A percentile compares a stretch with the other conserved stretches of the same genome.
Evolutionary conservation across 2,888 invertebrate species (phyloP).

Genomic region (Silvanus unidentatus): DNA sequence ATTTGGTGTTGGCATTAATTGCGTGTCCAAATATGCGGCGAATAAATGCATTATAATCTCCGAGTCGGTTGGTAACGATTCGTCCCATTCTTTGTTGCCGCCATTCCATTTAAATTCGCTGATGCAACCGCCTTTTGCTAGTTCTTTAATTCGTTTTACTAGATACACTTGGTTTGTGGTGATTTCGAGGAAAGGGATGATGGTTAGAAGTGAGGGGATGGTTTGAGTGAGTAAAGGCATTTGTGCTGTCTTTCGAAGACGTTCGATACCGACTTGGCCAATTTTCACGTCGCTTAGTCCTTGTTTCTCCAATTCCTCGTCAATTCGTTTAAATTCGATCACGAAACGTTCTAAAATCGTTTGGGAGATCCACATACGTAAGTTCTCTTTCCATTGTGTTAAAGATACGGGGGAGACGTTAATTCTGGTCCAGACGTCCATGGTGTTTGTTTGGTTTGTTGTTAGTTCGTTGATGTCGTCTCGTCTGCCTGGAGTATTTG

Average conservation of each 20-base stretch:
- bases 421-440: constrained; percentile 56
- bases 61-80: constrained; percentile 79
- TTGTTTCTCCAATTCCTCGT: constrained; percentile 63
- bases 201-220: constrained; percentile 54
- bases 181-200: constrained; percentile 77
- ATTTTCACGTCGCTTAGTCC: constrained; percentile 63
- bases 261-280: constrained; percentile 65
- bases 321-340: constrained; percentile 65
- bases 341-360: constrained; percentile 74
- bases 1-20: constrained; percentile 60
- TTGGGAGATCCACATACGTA: constrained; percentile 81
- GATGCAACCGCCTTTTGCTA: constrained; percentile 80
- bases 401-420: constrained; percentile 62
- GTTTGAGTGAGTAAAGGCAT: constrained; percentile 48
- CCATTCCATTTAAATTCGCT: constrained; percentile 85
- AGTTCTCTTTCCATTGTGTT: constrained; percentile 73
- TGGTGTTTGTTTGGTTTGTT: constrained; percentile 40
- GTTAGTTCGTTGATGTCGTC: constrained; percentile 45
- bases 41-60: constrained; percentile 73
- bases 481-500: constrained; percentile 40
- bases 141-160: constrained; percentile 68
- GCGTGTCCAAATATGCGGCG: constrained; percentile 80
- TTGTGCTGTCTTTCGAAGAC: constrained; percentile 68
- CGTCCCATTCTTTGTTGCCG: constrained; percentile 79
- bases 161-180: constrained; percentile 82